Conservation (phyloP, 30 jellyfish, hydroid and myxozoan genomes). For the Mastigias papua region DNA sequence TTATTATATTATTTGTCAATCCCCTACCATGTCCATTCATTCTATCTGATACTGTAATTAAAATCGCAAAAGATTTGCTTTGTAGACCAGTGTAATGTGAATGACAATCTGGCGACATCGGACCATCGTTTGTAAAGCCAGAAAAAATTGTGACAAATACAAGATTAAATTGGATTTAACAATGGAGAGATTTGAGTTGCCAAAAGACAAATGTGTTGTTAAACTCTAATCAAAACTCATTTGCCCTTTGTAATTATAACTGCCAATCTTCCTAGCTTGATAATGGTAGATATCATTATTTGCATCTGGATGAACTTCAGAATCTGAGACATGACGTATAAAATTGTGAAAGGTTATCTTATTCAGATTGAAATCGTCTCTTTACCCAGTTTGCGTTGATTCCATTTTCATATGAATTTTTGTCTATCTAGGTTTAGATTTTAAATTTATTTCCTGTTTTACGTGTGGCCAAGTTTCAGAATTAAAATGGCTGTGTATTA, state of each 20-base stretch:
- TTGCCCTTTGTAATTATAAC: slow-evolving; percentile 41
- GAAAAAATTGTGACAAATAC: slow-evolving; percentile 26
- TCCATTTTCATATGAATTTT: neutral
- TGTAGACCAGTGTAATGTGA: too few species aligned
- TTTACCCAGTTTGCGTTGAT: slow-evolving; percentile 1
- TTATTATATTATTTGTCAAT: too few species aligned
- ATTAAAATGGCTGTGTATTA: neutral
- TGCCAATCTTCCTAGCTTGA: slow-evolving; percentile 54
- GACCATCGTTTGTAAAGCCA: slow-evolving; percentile 47
- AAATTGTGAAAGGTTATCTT: neutral
- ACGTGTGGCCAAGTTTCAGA: neutral
- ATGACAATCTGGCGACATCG: slow-evolving; percentile 63
- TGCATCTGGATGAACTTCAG: slow-evolving; percentile 39
- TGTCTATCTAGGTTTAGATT: slow-evolving; percentile 5
- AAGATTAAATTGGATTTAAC: slow-evolving; percentile 44
- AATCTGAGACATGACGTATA: slow-evolving; percentile 8
- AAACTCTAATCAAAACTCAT: slow-evolving; percentile 50
- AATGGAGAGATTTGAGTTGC: slow-evolving; percentile 36
- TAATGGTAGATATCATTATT: slow-evolving; percentile 41
- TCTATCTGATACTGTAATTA: too few species aligned
- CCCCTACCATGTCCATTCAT: too few species aligned
- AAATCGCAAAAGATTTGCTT: too few species aligned
- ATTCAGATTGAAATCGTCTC: neutral
- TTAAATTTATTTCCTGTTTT: neutral
- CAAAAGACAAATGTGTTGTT: slow-evolving; percentile 42